Evolutionary conservation across 2,113 vertebrate species (phyloP).

Genomic region (Salminus brasiliensis): DNA sequence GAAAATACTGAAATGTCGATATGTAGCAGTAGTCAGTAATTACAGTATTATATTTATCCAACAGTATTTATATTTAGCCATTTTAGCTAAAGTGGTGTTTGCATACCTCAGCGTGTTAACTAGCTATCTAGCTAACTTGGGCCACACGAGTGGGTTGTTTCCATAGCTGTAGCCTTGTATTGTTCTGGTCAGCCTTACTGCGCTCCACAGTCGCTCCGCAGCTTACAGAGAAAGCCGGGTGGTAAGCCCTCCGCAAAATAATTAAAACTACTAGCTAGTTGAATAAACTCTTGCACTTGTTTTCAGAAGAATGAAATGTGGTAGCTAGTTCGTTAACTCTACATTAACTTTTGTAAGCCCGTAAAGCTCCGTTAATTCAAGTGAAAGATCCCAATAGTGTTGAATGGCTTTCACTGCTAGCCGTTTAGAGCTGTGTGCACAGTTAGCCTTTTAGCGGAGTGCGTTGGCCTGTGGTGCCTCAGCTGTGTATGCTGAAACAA

Average conservation of each 20-base stretch:
- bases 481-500: background rate
- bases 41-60: too few species aligned
- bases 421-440: background rate
- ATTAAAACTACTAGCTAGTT: too few species aligned
- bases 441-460: slow-evolving; percentile 2
- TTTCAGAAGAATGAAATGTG: background rate
- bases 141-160: slow-evolving; percentile 45
- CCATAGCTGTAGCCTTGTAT: background rate
- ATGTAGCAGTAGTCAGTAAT: too few species aligned
- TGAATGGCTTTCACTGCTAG: background rate
- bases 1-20: too few species aligned
- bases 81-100: too few species aligned
- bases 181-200: background rate
- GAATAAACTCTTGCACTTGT: background rate
- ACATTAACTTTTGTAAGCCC: background rate
- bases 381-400: background rate
- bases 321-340: background rate
- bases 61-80: too few species aligned
- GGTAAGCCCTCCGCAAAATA: background rate
- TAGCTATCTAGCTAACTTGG: too few species aligned
- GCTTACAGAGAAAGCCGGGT: background rate
- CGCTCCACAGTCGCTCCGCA: background rate
- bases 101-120: too few species aligned
- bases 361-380: background rate
- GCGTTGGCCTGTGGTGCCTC: background rate